Conservation (phyloP, 2,113 vertebrate species). For the Proteles cristata region DNA sequence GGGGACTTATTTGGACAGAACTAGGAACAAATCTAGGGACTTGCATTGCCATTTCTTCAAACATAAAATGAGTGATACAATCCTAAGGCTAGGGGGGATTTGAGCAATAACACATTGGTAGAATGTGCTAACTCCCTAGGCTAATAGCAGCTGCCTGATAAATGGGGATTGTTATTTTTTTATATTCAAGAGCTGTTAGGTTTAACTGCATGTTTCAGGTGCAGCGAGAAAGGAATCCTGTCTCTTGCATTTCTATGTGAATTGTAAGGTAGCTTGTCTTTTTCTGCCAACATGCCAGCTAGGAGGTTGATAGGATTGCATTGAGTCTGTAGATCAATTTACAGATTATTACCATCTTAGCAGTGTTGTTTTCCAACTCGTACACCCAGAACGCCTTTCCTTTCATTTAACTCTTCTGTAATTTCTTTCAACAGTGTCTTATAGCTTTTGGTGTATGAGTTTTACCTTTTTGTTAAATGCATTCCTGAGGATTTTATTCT, state of each 20-base stretch:
- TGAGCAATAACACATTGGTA: not conserved
- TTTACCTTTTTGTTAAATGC: not conserved
- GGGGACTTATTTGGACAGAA: not conserved
- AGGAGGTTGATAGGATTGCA: not conserved
- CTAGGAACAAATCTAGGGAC: not conserved
- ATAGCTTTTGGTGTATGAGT: not conserved
- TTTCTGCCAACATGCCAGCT: not conserved
- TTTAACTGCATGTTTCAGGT: not conserved
- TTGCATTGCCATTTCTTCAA: not conserved
- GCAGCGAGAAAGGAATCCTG: not conserved
- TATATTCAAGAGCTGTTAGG: not conserved
- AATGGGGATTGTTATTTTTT: not conserved
- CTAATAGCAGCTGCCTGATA: not conserved
- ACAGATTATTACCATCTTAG: not conserved
- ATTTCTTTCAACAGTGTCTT: not conserved
- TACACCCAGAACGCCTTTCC: not conserved
- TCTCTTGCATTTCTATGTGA: not conserved
- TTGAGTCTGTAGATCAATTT: not conserved
- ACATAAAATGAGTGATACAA: not conserved
- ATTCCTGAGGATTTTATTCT: not conserved
- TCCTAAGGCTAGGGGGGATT: not conserved
- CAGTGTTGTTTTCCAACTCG: not conserved
- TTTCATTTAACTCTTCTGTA: not conserved
- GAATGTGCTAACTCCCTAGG: not conserved
- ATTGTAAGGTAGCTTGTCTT: not conserved